Evolutionary conservation across 2,888 invertebrate genomes (phyloP), one percentile per base, ranked within the genome.

Genomic region (Yponomeuta plumbellus): DNA sequence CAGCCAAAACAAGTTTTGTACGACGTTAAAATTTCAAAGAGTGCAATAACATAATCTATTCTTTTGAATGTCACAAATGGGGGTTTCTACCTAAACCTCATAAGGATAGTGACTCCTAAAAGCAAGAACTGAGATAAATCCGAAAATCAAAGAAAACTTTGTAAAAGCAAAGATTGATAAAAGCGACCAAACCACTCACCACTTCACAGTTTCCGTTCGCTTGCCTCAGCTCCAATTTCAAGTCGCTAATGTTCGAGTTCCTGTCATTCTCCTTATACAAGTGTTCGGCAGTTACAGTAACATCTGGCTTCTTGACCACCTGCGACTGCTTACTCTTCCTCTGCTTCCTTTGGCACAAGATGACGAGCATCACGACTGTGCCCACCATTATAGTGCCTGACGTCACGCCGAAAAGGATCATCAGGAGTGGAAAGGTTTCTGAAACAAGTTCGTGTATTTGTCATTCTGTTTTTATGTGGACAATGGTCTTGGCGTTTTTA

Each of bases 201-300:
- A 93, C 93, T 80, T 96, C 96, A 81, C 95, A 96, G 75, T 94
- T 94, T 57, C 95, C 96, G 70, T 96, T 95, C 11, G 95, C 95
- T 63, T 97, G 97, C 68, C 97, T 92, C 70, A 97, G 93, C 85
- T 98, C 97, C 71, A 97, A 93, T 86, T 98, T 98, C 80, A 97
- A 91, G 86, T 97, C 97, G 72, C 97, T 97, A 76, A 97, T 97
- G 81, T 97, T 97, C 66, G 97, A 97, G 76, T 97, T 97, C 72
- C 97, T 93, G 81, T 98, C 97, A 68, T 97, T 97, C 80, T 96
- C 95, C 73, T 95, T 94, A 72, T 92, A 94, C 58, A 91, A 71
- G 66, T 90, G 90, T 70, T 89, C 89, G 1, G 89, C 84, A 1
- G 86, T 88, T 1, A 90, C 90, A 2, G 91, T 92, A 0, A 92